phyloP scores from a whole-genome alignment of 2,888 invertebrate species.

The Pachliopta kotzebuea region DNA sequence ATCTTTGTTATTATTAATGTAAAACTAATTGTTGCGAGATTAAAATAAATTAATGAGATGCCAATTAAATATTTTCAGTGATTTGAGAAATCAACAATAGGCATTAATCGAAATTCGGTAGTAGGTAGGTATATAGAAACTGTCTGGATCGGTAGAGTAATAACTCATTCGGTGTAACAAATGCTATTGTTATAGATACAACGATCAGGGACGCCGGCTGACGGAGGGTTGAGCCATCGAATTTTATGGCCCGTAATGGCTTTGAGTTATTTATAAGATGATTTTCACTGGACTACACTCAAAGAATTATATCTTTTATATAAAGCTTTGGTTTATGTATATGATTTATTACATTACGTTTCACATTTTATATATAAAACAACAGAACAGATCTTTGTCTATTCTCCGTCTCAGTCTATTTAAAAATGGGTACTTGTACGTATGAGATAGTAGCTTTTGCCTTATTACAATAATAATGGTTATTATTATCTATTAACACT shows the following conservation, averaged over 20 bases:
- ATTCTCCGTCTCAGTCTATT: too few species aligned
- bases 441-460: too few species aligned
- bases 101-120: background rate
- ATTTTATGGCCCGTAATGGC: constrained; percentile 17
- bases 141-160: constrained; percentile 1
- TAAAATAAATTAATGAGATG: too few species aligned
- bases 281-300: constrained; percentile 1
- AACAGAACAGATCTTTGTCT: too few species aligned
- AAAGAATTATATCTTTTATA: background rate
- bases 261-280: constrained; percentile 25
- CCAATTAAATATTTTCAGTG: background rate
- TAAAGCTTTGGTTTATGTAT: background rate
- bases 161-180: constrained; percentile 18
- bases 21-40: too few species aligned
- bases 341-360: background rate
- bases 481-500: too few species aligned
- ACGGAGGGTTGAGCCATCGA: constrained; percentile 9
- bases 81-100: background rate
- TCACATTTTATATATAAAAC: background rate
- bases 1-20: too few species aligned
- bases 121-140: background rate
- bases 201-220: constrained; percentile 17
- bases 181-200: constrained; percentile 24
- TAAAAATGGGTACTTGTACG: too few species aligned
- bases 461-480: too few species aligned